phyloP scores from a whole-genome alignment of 1,140 invertebrate species.

The Liolophura sinensis region DNA sequence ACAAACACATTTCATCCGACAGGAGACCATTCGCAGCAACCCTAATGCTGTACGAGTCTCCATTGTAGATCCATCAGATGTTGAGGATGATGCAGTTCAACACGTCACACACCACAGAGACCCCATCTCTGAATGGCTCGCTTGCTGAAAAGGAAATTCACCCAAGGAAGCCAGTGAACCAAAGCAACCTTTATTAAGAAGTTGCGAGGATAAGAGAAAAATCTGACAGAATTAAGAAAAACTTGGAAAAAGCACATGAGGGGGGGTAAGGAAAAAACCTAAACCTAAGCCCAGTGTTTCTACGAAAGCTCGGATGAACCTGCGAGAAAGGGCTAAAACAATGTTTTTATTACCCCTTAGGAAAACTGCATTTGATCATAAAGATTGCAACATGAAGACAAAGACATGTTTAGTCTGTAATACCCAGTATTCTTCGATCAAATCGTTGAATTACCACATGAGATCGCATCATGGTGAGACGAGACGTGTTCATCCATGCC shows the following conservation, averaged over 20 bases:
- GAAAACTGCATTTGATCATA: not conserved
- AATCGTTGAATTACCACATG: constrained; percentile 53
- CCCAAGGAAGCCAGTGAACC: too few relatives aligned
- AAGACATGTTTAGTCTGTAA: constrained; percentile 27
- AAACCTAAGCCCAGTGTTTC: too few relatives aligned
- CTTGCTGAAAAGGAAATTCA: too few relatives aligned
- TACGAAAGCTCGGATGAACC: not conserved
- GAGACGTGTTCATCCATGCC: constrained; percentile 51
- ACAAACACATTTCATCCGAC: constrained; percentile 18
- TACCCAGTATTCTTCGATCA: constrained; percentile 34
- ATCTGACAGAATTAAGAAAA: too few relatives aligned
- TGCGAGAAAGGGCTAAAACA: not conserved
- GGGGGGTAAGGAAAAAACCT: too few relatives aligned
- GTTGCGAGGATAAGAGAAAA: too few relatives aligned
- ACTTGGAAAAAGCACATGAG: too few relatives aligned
- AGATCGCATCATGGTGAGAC: constrained; percentile 42
- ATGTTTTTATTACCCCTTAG: not conserved
- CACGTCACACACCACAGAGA: too few relatives aligned
- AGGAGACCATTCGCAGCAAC: constrained; percentile 29
- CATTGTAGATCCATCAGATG: not conserved
- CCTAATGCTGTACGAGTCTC: constrained; percentile 34
- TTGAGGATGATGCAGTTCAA: not conserved
- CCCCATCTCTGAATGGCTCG: too few relatives aligned
- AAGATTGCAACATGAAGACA: not conserved
- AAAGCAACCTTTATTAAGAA: too few relatives aligned